Conservation (phyloP, 2,888 invertebrate species). For the Vesta saturnalis region DNA sequence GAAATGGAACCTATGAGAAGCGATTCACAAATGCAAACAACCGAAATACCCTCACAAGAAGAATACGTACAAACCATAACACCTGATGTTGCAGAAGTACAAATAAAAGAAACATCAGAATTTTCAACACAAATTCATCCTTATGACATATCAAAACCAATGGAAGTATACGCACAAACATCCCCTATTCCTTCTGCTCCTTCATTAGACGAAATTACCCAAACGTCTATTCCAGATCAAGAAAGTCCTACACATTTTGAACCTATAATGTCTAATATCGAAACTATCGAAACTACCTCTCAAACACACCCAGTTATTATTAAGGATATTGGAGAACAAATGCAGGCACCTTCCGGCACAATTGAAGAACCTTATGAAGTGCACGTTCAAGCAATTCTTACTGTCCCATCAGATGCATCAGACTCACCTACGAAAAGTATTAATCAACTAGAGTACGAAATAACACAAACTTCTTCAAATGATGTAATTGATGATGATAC, state of each 20-base stretch:
- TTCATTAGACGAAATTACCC: slow-evolving; percentile 44
- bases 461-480: slow-evolving; percentile 5
- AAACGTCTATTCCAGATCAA: slow-evolving; percentile 43
- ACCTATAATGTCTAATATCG: slow-evolving; percentile 45
- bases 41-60: slow-evolving; percentile 52
- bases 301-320: slow-evolving; percentile 71
- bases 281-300: slow-evolving; percentile 58
- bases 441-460: neutral
- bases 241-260: neutral
- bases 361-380: slow-evolving; percentile 69
- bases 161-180: slow-evolving; percentile 60
- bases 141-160: slow-evolving; percentile 41
- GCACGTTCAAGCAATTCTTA: slow-evolving; percentile 68
- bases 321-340: slow-evolving; percentile 37
- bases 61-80: slow-evolving; percentile 61
- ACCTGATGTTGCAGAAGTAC: slow-evolving; percentile 48
- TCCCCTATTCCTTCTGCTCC: slow-evolving; percentile 61
- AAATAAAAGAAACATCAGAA: slow-evolving; percentile 48
- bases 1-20: slow-evolving; percentile 46
- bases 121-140: slow-evolving; percentile 50
- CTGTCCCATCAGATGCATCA: slow-evolving; percentile 61
- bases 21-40: slow-evolving; percentile 59
- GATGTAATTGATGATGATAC: slow-evolving; percentile 21
- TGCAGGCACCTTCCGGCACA: slow-evolving; percentile 36
- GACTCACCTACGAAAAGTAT: slow-evolving; percentile 22